These are phyloP conservation scores for Nysson spinosus DNA, from an alignment of 2,888 invertebrate species.

Conservation along the genomic window DNA sequence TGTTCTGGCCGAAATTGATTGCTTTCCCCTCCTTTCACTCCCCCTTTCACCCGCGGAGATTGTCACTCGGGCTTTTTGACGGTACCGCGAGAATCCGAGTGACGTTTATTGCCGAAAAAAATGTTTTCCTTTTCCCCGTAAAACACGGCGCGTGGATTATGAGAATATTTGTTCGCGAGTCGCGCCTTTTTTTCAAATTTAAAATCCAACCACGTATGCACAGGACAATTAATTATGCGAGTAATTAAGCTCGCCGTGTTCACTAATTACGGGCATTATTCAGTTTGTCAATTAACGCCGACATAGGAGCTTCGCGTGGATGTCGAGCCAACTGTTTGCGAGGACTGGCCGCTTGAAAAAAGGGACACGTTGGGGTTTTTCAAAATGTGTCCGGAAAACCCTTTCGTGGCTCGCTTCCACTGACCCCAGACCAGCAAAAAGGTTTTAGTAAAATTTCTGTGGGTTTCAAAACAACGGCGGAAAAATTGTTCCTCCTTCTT, in stretches of 20 bases:
- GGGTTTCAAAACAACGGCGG: no score
- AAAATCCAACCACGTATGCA: not conserved
- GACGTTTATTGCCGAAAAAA: conserved; percentile 47
- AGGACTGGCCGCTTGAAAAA: not conserved
- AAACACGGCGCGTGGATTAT: no score
- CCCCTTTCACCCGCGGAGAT: conserved; percentile 39
- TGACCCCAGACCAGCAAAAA: no score
- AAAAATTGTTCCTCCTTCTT: no score
- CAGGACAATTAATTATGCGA: conserved; percentile 41
- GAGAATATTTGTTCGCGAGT: no score
- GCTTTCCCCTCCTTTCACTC: no score
- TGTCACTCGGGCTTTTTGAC: conserved; percentile 39
- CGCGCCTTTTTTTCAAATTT: conserved; percentile 7
- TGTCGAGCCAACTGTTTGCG: not conserved
- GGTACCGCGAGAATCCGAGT: conserved; percentile 2
- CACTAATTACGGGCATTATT: conserved; percentile 41
- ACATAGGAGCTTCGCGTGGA: not conserved
- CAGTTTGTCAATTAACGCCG: conserved; percentile 47
- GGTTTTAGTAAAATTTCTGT: no score
- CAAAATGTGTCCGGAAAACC: not conserved
- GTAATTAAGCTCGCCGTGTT: conserved; percentile 38
- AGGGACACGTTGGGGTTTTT: not conserved
- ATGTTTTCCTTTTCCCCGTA: conserved; percentile 16
- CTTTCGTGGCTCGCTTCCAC: not conserved
- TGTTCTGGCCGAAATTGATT: conserved; percentile 46